Evolutionary conservation across 2,797 vertebrate genomes (phyloP).

Genomic region (Brachyalestes nurse): DNA sequence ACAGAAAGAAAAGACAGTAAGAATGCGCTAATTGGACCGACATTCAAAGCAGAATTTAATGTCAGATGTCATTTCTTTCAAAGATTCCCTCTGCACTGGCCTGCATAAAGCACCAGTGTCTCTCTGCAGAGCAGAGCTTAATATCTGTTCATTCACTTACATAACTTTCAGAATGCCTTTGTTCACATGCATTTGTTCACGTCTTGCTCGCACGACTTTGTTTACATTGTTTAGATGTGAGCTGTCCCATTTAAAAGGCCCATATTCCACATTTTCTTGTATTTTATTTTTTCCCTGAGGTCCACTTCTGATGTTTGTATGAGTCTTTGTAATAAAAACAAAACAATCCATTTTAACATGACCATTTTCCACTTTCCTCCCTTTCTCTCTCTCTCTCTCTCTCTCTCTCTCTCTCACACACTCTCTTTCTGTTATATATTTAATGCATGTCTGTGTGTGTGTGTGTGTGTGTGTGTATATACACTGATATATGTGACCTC

Average conservation of each 20-base stretch:
- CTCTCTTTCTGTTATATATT: too few species aligned
- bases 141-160: neutral
- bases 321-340: too few species aligned
- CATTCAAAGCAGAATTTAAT: neutral
- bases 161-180: slow-evolving; percentile 4
- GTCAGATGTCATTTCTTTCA: slow-evolving; percentile 5
- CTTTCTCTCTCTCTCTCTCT: too few species aligned
- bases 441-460: too few species aligned
- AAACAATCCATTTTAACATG: too few species aligned
- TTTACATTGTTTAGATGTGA: neutral
- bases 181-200: neutral
- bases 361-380: too few species aligned
- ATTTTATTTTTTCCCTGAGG: too few species aligned
- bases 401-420: too few species aligned
- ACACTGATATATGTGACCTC: too few species aligned
- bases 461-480: too few species aligned
- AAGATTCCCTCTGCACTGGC: neutral
- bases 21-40: neutral
- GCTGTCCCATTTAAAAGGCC: neutral
- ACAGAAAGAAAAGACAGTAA: neutral
- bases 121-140: neutral
- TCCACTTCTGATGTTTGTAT: too few species aligned
- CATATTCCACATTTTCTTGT: too few species aligned
- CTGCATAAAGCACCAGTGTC: neutral
- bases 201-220: neutral